Base-by-base conservation (phyloP, 1,140 invertebrate species). In the Steinernema khuongi region DNA sequence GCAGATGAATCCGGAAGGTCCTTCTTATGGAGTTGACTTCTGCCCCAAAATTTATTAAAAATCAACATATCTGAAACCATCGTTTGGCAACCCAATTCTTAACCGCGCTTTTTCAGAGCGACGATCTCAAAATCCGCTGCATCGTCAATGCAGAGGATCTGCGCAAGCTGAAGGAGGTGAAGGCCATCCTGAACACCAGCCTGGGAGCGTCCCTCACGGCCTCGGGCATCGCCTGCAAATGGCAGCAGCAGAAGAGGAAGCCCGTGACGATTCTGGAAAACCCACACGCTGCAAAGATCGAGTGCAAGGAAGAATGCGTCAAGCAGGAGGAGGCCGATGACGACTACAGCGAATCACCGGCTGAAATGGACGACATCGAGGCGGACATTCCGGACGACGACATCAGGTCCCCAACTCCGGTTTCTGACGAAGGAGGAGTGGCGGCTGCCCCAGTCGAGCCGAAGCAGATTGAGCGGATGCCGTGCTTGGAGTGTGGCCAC, bases 401-500 rank as follows among this genome's bases (percentile, higher is more conserved):
- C 29, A 68, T 31, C 70, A 71, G 66, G n/a, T n/a, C n/a, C n/a
- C n/a, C 17, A 11, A 71, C 1, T 73, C 28, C 26, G 29, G 70
- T 50, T 43, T 29, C 14, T 31, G 36, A 7, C 31, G 22, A 18
- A 29, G 36, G 31, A 18, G 44, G 4, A 70, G 60, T 22, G 70
- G 26, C 17, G 73, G 66, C 28, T 70, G 70, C 32, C 44, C 36
- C n/a, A 41, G 36, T 41, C 36, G n/a, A 41, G 7, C 36, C 72
- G 30, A 74, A 70, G 50, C n/a, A 41, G 30, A 41, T 75, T 66
- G 44, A 75, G 66, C 73, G 70, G 30, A 75, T 75, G 19, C 50
- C 66, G 19, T 76, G 75, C 31, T 67, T 73, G 19, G 74, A 76
- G 50, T 76, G 75, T 31, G 44, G 69, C 11, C 66, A 76, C 41